Evolutionary conservation across 2,888 invertebrate genomes (phyloP).

Genomic region (Chydorus sphaericus): DNA sequence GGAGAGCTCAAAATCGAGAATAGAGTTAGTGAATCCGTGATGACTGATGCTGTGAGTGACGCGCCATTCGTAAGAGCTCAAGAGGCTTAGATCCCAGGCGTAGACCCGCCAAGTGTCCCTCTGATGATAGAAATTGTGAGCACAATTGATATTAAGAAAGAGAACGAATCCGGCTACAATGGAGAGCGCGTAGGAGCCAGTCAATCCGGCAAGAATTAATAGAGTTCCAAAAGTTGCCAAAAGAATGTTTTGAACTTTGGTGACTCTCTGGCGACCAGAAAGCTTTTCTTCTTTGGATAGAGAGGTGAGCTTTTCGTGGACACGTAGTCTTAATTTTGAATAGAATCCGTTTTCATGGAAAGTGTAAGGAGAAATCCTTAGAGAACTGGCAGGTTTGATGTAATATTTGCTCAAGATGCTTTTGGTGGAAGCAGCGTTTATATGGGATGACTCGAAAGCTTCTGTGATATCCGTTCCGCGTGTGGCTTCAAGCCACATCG

Average conservation of each 20-base stretch:
- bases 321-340: conserved; percentile 42
- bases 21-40: conserved; percentile 60
- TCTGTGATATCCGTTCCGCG: conserved; percentile 29
- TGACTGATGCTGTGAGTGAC: conserved; percentile 62
- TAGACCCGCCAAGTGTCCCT: conserved; percentile 64
- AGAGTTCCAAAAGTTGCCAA: conserved; percentile 16
- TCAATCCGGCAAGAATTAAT: conserved; percentile 23
- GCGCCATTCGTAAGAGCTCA: conserved; percentile 53
- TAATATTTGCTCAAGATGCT: conserved; percentile 47
- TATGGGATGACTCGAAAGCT: conserved; percentile 27
- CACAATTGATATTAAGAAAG: conserved; percentile 41
- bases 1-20: conserved; percentile 55
- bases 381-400: conserved; percentile 43
- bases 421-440: conserved; percentile 36
- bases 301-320: conserved; percentile 16
- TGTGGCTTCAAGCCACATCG: conserved; percentile 46
- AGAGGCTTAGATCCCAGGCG: conserved; percentile 50
- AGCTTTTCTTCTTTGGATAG: conserved; percentile 20
- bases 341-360: conserved; percentile 61
- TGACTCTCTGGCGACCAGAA: conserved; percentile 18
- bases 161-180: conserved; percentile 41
- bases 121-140: conserved; percentile 65
- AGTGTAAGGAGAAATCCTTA: conserved; percentile 54
- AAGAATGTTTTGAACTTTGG: conserved; percentile 19
- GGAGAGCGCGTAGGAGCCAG: conserved; percentile 28